These are phyloP conservation scores for Drosophila ohnishii DNA, from an alignment of 1,140 invertebrate genomes.

Conservation along the genomic window DNA sequence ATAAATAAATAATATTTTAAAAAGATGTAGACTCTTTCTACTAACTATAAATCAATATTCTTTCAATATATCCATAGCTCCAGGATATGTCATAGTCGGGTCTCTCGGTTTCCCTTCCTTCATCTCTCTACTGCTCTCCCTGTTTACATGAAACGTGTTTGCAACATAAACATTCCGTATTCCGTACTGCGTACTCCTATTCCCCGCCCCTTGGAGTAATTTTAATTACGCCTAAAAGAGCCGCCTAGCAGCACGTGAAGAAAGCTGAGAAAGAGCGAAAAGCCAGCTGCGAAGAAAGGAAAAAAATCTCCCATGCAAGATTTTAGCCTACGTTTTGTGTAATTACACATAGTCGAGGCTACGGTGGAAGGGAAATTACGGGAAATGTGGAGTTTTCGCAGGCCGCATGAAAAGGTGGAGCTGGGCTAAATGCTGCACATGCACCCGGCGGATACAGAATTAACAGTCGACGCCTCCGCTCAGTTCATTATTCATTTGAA, in stretches of 20 bases:
- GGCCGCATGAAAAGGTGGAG: slow-evolving; percentile 51
- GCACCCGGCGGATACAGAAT: slow-evolving; percentile 60
- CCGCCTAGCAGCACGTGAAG: slow-evolving; percentile 56
- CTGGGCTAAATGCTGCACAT: slow-evolving; percentile 73
- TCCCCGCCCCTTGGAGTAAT: slow-evolving; percentile 47
- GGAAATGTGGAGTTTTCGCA: slow-evolving; percentile 36
- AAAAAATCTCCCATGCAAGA: slow-evolving; percentile 54
- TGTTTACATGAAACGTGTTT: slow-evolving; percentile 74
- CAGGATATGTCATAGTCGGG: not conserved
- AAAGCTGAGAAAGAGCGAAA: slow-evolving; percentile 49
- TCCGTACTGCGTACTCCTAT: slow-evolving; percentile 11
- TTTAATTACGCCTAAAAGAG: slow-evolving; percentile 81
- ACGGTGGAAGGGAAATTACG: not conserved
- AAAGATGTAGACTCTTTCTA: too few species aligned
- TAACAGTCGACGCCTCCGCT: slow-evolving; percentile 63
- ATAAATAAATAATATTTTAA: too few species aligned
- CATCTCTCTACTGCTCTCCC: not conserved
- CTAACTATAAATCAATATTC: not conserved
- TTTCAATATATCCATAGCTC: not conserved
- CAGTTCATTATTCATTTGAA: slow-evolving; percentile 52
- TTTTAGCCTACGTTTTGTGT: slow-evolving; percentile 53
- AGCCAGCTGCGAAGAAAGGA: slow-evolving; percentile 35
- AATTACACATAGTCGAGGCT: slow-evolving; percentile 55
- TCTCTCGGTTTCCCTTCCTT: too few species aligned
- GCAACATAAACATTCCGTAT: slow-evolving; percentile 67